Evolutionary conservation across 2,888 invertebrate genomes (phyloP).

Genomic region (Enchytraeus crypticus): DNA sequence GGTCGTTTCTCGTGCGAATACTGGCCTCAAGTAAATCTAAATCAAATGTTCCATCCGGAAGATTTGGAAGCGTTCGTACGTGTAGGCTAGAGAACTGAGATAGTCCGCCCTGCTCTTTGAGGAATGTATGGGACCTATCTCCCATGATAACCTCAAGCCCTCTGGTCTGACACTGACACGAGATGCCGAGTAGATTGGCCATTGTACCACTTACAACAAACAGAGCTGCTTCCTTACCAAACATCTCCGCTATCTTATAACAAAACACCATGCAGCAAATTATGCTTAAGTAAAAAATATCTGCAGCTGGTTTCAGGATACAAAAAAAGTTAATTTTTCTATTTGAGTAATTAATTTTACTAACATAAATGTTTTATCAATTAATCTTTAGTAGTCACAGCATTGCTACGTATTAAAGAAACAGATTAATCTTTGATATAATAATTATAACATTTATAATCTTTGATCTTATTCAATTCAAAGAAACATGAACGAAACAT

Average conservation of each 20-base stretch:
- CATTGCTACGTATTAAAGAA: too few species aligned
- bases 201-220: constrained; percentile 87
- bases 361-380: too few species aligned
- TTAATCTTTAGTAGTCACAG: too few species aligned
- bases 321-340: too few species aligned
- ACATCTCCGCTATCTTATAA: constrained; percentile 62
- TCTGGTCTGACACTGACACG: constrained; percentile 69
- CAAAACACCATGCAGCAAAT: constrained; percentile 72
- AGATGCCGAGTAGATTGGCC: constrained; percentile 63
- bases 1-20: constrained; percentile 50
- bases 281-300: too few species aligned
- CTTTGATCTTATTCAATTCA: too few species aligned
- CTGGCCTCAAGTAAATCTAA: constrained; percentile 60
- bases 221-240: constrained; percentile 79
- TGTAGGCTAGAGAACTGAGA: constrained; percentile 62
- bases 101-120: constrained; percentile 78
- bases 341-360: too few species aligned
- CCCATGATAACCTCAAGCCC: constrained; percentile 82
- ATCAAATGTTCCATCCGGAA: constrained; percentile 76
- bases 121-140: constrained; percentile 69
- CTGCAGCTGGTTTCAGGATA: too few species aligned
- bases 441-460: too few species aligned
- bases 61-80: constrained; percentile 63
- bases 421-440: too few species aligned
- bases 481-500: too few species aligned